A percentile compares a stretch with the other conserved stretches of the same genome.
phyloP scores from a whole-genome alignment of 2,113 vertebrate genomes.

The Oreochromis aureus region DNA sequence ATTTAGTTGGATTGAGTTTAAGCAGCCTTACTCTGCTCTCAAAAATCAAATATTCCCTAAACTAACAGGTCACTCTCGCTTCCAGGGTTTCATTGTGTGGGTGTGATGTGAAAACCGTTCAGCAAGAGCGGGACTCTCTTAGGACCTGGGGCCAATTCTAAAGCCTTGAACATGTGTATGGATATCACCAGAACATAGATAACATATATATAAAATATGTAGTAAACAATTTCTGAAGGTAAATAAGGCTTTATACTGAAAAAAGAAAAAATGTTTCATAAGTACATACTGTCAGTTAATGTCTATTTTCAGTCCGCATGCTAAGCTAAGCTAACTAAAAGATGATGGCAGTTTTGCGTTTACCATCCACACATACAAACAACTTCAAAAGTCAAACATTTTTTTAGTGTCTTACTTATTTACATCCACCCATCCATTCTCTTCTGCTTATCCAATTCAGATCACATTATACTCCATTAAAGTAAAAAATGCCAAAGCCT shows the following conservation, averaged over 20 bases:
- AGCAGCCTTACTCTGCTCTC: not conserved
- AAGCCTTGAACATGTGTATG: not conserved
- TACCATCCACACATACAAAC: not conserved
- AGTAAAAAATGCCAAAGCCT: not conserved
- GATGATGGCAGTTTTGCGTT: not conserved
- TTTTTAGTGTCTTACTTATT: not conserved
- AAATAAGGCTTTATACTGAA: not conserved
- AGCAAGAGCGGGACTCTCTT: not conserved
- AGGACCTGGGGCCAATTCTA: not conserved
- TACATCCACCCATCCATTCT: not conserved
- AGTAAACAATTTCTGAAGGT: not conserved
- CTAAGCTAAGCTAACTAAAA: not conserved
- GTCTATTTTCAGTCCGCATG: not conserved
- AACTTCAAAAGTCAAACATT: not conserved
- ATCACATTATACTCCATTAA: not conserved
- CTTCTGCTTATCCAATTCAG: not conserved
- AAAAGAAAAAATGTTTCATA: not conserved
- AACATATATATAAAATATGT: rapidly evolving
- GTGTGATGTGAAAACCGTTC: not conserved
- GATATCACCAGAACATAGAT: not conserved
- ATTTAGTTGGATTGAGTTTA: constrained; percentile 16
- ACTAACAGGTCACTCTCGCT: constrained; percentile 12
- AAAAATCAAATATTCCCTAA: constrained; percentile 11
- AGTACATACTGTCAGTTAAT: not conserved
- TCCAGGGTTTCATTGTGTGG: not conserved